These are phyloP conservation scores for Hydropsyche betteni DNA, from an alignment of 2,888 invertebrate genomes.

Conservation along the genomic window DNA sequence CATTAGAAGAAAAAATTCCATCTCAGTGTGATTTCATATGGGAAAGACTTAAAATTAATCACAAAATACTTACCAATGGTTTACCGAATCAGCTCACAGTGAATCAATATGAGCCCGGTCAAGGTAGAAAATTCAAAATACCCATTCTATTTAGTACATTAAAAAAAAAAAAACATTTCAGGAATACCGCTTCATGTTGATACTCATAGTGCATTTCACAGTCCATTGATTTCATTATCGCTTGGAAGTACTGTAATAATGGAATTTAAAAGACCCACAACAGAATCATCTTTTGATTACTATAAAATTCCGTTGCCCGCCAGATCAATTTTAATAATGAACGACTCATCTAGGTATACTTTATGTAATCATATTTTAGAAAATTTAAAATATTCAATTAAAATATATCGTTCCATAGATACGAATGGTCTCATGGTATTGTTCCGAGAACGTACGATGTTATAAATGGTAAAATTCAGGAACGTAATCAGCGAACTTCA, in stretches of 20 bases:
- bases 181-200: constrained; percentile 96
- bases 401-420: constrained; percentile 60
- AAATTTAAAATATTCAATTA: constrained; percentile 21
- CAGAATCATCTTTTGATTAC: constrained; percentile 63
- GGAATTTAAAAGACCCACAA: constrained; percentile 81
- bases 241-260: constrained; percentile 84
- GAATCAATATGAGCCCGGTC: constrained; percentile 85
- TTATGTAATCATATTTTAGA: constrained; percentile 18
- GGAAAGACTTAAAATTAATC: constrained; percentile 61
- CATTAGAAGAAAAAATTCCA: constrained; percentile 76
- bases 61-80: constrained; percentile 53
- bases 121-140: constrained; percentile 64
- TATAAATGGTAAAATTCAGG: constrained; percentile 53
- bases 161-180: constrained; percentile 56
- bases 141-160: background rate
- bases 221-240: constrained; percentile 87
- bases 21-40: constrained; percentile 73
- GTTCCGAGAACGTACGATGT: constrained; percentile 83
- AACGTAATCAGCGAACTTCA: constrained; percentile 70
- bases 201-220: constrained; percentile 93
- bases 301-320: constrained; percentile 69
- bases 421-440: constrained; percentile 90
- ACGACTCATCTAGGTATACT: constrained; percentile 75
- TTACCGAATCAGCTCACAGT: constrained; percentile 87
- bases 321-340: constrained; percentile 82